phyloP scores from a whole-genome alignment of 2,113 vertebrate genomes.

The Aramus guarauna region DNA sequence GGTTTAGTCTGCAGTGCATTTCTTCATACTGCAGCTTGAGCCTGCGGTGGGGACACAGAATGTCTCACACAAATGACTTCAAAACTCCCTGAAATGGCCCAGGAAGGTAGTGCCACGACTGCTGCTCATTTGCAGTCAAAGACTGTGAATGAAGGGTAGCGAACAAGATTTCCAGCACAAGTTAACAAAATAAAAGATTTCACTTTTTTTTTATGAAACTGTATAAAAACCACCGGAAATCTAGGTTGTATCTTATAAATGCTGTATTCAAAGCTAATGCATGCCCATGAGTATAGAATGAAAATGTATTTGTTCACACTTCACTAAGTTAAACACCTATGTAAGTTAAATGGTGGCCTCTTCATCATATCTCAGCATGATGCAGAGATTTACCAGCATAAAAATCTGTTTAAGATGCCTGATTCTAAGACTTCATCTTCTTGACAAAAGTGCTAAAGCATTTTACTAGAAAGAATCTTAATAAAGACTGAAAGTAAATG shows the following conservation, averaged over 20 bases:
- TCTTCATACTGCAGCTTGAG: background rate
- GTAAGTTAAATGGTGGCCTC: background rate
- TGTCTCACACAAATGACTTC: background rate
- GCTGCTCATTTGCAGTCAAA: background rate
- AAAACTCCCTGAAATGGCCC: background rate
- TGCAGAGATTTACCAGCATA: background rate
- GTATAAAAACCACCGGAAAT: background rate
- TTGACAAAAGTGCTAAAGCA: background rate
- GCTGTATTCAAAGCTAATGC: background rate
- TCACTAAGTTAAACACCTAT: background rate
- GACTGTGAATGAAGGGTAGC: background rate
- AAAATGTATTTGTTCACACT: background rate
- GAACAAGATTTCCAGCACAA: background rate
- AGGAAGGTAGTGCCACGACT: background rate
- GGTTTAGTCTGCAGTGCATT: background rate
- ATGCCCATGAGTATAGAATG: background rate
- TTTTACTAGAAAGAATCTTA: slow-evolving; percentile 6
- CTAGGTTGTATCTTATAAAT: background rate
- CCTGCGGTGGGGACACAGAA: background rate
- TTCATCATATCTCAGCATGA: background rate
- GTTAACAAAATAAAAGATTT: background rate
- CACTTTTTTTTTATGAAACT: background rate
- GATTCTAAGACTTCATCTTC: background rate
- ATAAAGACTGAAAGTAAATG: slow-evolving; percentile 6
- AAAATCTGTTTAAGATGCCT: background rate